These are phyloP conservation scores for Micoletzkya japonica DNA, from an alignment of 2,888 invertebrate genomes.

Conservation along the genomic window DNA sequence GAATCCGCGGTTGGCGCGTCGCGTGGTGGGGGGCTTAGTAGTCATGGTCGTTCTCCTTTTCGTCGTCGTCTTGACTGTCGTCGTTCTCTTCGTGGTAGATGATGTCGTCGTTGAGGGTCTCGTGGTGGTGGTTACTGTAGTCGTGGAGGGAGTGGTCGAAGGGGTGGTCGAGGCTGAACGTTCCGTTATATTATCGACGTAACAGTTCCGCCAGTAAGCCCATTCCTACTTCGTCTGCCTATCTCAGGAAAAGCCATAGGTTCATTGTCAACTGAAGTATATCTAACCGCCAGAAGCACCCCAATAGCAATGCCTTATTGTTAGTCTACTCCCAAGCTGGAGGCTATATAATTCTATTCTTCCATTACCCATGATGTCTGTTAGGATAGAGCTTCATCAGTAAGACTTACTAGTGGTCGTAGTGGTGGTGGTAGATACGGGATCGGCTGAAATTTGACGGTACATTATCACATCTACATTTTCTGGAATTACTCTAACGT, in stretches of 20 bases:
- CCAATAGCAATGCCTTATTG: too few species aligned
- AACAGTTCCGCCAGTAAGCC: not conserved
- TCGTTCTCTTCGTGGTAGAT: not conserved
- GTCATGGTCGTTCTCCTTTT: slow-evolving; percentile 7
- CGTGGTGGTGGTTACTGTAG: not conserved
- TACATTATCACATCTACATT: not conserved
- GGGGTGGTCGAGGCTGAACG: not conserved
- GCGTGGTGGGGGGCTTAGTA: not conserved
- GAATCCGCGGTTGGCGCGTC: not conserved
- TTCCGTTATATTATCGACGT: not conserved
- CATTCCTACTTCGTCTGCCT: too few species aligned
- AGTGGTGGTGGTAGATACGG: slow-evolving; percentile 6
- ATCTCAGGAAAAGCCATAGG: too few species aligned
- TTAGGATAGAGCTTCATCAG: not conserved
- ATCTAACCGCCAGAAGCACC: too few species aligned
- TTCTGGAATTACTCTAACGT: too few species aligned
- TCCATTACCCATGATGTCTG: too few species aligned
- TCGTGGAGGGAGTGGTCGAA: slow-evolving; percentile 2
- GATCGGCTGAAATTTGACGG: slow-evolving; percentile 5
- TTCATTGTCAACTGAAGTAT: too few species aligned
- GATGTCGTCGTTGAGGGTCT: not conserved
- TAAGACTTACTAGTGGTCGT: not conserved
- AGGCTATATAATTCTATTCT: too few species aligned
- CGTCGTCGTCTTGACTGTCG: not conserved
- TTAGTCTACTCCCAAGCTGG: too few species aligned